Percentiles rank a stretch among this genome's conserved stretches.
These are phyloP conservation scores for Cheilosia vulpina DNA, from an alignment of 2,888 invertebrate genomes.

Conservation along the genomic window DNA sequence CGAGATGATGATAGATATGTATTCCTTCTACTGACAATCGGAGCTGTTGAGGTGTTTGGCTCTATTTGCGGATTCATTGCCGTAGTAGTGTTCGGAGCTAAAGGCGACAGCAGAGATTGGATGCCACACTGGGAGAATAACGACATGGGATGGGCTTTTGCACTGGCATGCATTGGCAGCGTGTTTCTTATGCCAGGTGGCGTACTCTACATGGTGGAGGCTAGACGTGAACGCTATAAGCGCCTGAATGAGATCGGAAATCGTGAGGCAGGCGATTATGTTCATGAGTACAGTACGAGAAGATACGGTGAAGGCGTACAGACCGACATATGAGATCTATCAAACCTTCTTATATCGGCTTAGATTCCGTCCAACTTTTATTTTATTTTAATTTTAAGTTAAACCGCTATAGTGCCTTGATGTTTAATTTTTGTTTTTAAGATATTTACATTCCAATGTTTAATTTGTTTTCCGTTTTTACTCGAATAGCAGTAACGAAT, in stretches of 20 bases:
- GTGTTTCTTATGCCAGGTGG: conserved; percentile 90
- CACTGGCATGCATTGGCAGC: conserved; percentile 92
- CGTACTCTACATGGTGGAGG: conserved; percentile 92
- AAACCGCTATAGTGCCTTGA: conserved; percentile 56
- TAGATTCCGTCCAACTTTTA: conserved; percentile 61
- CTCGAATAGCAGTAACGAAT: conserved; percentile 48
- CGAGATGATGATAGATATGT: conserved; percentile 91
- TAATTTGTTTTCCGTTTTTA: conserved; percentile 41
- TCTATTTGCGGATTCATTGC: conserved; percentile 93
- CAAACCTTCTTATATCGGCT: conserved; percentile 25
- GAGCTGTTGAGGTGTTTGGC: conserved; percentile 89
- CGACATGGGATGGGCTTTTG: conserved; percentile 97
- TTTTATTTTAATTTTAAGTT: conserved; percentile 30
- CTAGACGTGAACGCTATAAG: conserved; percentile 90
- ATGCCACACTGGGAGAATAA: conserved; percentile 99
- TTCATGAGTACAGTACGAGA: conserved; percentile 84
- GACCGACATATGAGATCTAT: conserved; percentile 87
- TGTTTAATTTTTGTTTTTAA: conserved; percentile 24
- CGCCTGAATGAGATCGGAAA: conserved; percentile 89
- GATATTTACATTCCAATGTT: conserved; percentile 48
- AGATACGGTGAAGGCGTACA: conserved; percentile 86
- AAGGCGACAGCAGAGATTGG: conserved; percentile 96
- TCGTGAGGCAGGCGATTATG: conserved; percentile 87
- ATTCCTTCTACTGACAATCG: conserved; percentile 89
- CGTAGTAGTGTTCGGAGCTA: conserved; percentile 93